Base-by-base conservation (phyloP, 2,888 invertebrate genomes). In the Tipula unca region DNA sequence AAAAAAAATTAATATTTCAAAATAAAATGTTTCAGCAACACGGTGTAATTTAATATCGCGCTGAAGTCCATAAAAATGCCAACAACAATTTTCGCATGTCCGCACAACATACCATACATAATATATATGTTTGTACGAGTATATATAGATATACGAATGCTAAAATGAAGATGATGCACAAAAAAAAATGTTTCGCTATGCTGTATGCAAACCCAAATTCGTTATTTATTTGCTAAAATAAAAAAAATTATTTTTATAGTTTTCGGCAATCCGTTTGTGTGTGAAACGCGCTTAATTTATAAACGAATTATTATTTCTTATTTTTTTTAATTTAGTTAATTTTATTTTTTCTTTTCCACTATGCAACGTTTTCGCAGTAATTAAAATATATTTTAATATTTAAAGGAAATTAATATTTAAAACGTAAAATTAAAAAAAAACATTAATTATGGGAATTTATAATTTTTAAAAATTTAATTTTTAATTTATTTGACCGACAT, bases 211-310 rank as follows among this genome's bases (percentile, higher is more conserved):
- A 69, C 69, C 69, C 10, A 69, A 69, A 69, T 69, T 69, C 25
- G 69, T 69, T 69, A 69, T 69, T 69, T 69, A 25, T 69, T 69
- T 69, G 69, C 69, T 69, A 69, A 20, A 20, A 69, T 25, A 20
- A 69, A 25, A 69, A 20, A 25, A 1, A 25, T 25, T 25, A 10
- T 0, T 69, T 69, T 69, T 69, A 69, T 69, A 69, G 69, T 69
- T 69, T 69, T 69, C 69, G 69, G 69, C 69, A 69, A 69, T 69
- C 69, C 69, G 69, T 69, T 69, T 69, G 69, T 69, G 25, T 69
- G 69, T 69, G 69, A 69, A 69, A 69, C 69, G 25, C 69, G 69
- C 69, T 69, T 25, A 69, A 25, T 69, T 69, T 48, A 48, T 48
- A 48, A 48, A n/a, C 17, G 17, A 48, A 17, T n/a, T n/a, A n/a